A percentile compares a stretch with the other conserved stretches of the same genome.
These are phyloP conservation scores for Trachelus troglodyta DNA, from an alignment of 2,888 invertebrate genomes.

Conservation along the genomic window DNA sequence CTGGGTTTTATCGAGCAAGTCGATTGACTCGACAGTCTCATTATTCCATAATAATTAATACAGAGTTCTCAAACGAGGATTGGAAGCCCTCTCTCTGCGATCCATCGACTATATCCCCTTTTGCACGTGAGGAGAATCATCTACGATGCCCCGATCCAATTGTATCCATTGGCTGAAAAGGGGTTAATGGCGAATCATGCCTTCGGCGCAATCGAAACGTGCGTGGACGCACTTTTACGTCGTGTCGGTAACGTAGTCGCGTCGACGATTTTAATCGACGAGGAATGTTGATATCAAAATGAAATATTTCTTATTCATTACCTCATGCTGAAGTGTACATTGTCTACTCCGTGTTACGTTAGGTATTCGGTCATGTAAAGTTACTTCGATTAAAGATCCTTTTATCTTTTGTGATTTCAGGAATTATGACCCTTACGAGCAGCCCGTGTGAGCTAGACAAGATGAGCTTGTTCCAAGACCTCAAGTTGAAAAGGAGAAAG, in stretches of 20 bases:
- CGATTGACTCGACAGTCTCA: background rate
- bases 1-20: background rate
- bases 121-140: background rate
- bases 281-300: background rate
- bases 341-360: conserved; percentile 3
- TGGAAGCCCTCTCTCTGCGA: background rate
- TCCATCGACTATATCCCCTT: background rate
- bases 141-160: conserved; percentile 31
- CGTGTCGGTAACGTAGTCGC: background rate
- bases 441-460: conserved; percentile 97
- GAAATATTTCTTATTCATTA: background rate
- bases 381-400: background rate
- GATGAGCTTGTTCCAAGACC: conserved; percentile 99
- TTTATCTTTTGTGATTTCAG: conserved; percentile 68
- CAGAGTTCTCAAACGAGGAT: background rate
- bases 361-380: background rate
- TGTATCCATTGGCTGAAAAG: conserved; percentile 48
- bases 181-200: conserved; percentile 51
- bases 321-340: background rate
- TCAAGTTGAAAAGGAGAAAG: conserved; percentile 97
- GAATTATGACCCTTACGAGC: conserved; percentile 98
- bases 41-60: background rate
- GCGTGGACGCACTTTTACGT: conserved; percentile 36
- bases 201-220: conserved; percentile 44
- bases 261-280: conserved; percentile 22